Base-by-base conservation (phyloP, 1,140 invertebrate species). In the Physella acuta region DNA sequence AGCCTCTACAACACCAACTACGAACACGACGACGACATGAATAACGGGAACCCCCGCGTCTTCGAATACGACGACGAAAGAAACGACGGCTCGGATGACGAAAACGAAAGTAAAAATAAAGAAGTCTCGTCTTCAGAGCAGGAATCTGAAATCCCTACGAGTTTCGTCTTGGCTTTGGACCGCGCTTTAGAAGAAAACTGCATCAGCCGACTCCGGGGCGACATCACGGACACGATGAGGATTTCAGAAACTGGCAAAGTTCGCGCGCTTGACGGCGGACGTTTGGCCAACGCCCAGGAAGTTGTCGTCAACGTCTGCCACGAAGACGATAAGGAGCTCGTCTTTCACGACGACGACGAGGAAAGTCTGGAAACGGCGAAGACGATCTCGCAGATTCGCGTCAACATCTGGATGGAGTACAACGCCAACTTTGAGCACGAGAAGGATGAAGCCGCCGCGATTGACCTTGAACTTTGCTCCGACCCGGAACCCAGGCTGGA, bases 331-430 rank as follows among this genome's bases (percentile, higher is more conserved):
- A 59, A 28, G 34, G 66, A 68, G 30, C 36, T 68, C 8, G 36
- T 68, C 66, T 68, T 68, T 33, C 66, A 68, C 52, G 66, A 68
- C 51, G 37, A 68, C 39, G 66, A 68, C 39, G 55, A 68, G 8
- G 66, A 68, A n/a, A 36, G 1, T 39, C 11, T 68, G 55, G 52
- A 60, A 36, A 68, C 55, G 11, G 66, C 66, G 0, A 33, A 51
- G 56, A 34, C 56, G 0, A 37, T 51, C 4, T 68, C 66, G 34
- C 20, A 68, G 0, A 68, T 68, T 31, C 17, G 66, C 30, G 39
- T 68, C 55, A 68, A 51, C 39, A 24, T 60, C 17, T 68, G 66
- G 66, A 58, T 68, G 39, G 37, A 59, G 37, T 68, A 68, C 66
- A 68, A 68, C 39, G 20, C 39, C 17, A 17, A 20, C 8, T 68